Percentiles rank a stretch among this genome's conserved stretches.
Evolutionary conservation across 2,888 invertebrate species (phyloP).

Genomic region (Myopa testacea): DNA sequence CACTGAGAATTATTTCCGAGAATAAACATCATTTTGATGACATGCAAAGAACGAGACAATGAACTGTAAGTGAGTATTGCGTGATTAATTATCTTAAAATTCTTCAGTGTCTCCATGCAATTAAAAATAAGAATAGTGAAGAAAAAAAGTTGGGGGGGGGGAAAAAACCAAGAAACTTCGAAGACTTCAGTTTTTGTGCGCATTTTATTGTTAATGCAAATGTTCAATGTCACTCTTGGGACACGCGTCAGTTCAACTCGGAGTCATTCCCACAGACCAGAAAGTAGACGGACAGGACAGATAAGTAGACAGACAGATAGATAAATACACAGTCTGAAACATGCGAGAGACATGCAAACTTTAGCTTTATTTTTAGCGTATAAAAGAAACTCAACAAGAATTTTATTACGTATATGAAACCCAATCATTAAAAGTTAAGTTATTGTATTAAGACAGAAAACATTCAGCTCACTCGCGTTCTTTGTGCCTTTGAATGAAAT

Average conservation of each 20-base stretch:
- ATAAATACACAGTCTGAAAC: background rate
- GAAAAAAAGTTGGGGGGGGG: too few relatives aligned
- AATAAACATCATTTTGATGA: background rate
- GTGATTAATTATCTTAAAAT: constrained; percentile 24
- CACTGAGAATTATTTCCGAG: background rate
- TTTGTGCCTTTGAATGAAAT: too few relatives aligned
- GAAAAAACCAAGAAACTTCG: background rate
- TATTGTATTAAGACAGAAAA: background rate
- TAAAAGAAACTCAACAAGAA: background rate
- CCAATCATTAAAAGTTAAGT: background rate
- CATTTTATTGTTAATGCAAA: background rate
- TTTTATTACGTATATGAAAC: background rate
- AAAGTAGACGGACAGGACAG: background rate
- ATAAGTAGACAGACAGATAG: background rate
- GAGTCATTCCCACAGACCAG: background rate
- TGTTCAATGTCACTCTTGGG: constrained; percentile 11
- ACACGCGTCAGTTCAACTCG: background rate
- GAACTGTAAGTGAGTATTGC: background rate
- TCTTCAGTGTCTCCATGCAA: background rate
- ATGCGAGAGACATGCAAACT: background rate
- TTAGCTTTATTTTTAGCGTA: background rate
- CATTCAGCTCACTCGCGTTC: too few relatives aligned
- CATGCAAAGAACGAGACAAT: background rate
- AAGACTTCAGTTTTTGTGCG: background rate
- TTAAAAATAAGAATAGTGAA: too few relatives aligned